Evolutionary conservation across 2,888 invertebrate genomes (phyloP), one percentile per base, ranked within the genome.

Genomic region (Pristionchus entomophagus): DNA sequence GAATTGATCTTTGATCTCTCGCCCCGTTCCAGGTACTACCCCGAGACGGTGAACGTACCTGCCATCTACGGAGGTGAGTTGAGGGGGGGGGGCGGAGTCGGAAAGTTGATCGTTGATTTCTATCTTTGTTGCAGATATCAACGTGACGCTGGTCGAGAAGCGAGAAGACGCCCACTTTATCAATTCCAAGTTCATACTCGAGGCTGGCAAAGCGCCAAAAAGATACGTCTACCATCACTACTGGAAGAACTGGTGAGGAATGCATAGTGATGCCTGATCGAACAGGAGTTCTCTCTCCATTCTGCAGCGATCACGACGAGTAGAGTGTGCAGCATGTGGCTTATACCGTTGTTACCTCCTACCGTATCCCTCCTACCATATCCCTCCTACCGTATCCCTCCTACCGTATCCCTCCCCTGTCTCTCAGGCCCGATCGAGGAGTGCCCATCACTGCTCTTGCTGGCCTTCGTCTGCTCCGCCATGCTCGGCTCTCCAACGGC

Each of bases 221-320:
- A 41, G 35, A 38, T 45, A 45, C 10, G 26, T 77, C 8, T 77
- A 77, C 29, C 77, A 77, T 45, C 77, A 77, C 49, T 77, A 35
- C n/a, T 77, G 77, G 77, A 77, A 77, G 77, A 77, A 77, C 22
- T 77, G 77, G 77, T 77, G 26, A 49, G 29, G n/a, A n/a, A n/a
- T n/a, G n/a, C n/a, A n/a, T n/a, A n/a, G n/a, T n/a, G n/a, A n/a
- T n/a, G n/a, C n/a, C n/a, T n/a, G n/a, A n/a, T n/a, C n/a, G n/a
- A n/a, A n/a, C n/a, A n/a, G n/a, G n/a, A n/a, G n/a, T n/a, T n/a
- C n/a, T n/a, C n/a, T n/a, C n/a, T n/a, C n/a, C n/a, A n/a, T n/a
- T n/a, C n/a, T n/a, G n/a, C n/a, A n/a, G n/a, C n/a, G n/a, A n/a
- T n/a, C n/a, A n/a, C n/a, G n/a, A n/a, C n/a, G n/a, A n/a, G n/a